Evolutionary conservation across 2,888 invertebrate species (phyloP).

Genomic region (Ormyrus thymus): DNA sequence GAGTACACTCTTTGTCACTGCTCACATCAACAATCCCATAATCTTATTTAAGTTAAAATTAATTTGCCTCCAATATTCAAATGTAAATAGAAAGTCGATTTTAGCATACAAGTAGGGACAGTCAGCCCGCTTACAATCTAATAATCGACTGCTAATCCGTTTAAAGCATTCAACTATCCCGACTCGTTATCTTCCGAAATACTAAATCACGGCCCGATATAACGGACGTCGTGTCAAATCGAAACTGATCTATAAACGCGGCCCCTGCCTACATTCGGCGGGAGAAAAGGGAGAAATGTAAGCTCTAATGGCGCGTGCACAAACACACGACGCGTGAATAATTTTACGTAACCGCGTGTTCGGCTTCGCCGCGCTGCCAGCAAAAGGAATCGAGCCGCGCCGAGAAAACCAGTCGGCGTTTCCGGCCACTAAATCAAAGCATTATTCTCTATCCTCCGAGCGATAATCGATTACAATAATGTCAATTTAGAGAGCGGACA

Average conservation of each 20-base stretch:
- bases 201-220: slow-evolving; percentile 36
- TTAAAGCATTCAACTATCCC: slow-evolving; percentile 27
- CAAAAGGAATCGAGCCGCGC: not conserved
- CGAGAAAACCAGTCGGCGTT: slow-evolving; percentile 23
- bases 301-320: slow-evolving; percentile 40
- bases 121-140: slow-evolving; percentile 4
- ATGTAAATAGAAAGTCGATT: slow-evolving; percentile 39
- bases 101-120: slow-evolving; percentile 9
- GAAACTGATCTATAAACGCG: slow-evolving; percentile 48
- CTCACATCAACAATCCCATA: too few relatives aligned
- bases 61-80: slow-evolving; percentile 36
- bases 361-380: not conserved
- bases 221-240: slow-evolving; percentile 18
- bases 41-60: slow-evolving; percentile 29
- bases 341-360: slow-evolving; percentile 45
- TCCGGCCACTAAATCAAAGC: slow-evolving; percentile 42
- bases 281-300: not conserved
- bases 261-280: not conserved
- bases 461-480: slow-evolving; percentile 33
- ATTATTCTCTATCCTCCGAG: slow-evolving; percentile 12
- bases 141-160: not conserved
- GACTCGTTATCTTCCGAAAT: slow-evolving; percentile 26
- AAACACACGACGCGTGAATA: slow-evolving; percentile 40
- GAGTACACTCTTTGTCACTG: too few relatives aligned
- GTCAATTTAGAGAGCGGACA: slow-evolving; percentile 29